A percentile compares a stretch with the other conserved stretches of the same genome.
Conservation (phyloP, 2,797 vertebrate genomes). For the Ctenosaura bakeri region DNA sequence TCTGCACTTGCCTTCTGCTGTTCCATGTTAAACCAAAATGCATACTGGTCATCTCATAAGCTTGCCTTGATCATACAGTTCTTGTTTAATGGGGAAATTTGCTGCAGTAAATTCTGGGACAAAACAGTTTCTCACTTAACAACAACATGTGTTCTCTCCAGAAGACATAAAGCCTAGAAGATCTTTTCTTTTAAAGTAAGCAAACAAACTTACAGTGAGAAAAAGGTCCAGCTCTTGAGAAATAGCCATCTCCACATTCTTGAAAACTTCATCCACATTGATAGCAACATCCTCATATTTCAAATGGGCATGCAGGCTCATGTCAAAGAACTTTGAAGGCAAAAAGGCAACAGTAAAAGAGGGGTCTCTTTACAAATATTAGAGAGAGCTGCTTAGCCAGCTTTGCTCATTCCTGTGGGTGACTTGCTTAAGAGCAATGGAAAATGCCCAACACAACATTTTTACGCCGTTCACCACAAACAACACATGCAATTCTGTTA, state of each 20-base stretch:
- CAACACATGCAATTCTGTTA: not conserved
- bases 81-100: not conserved
- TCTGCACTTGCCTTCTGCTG: too few relatives aligned
- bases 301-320: constrained; percentile 68
- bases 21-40: too few relatives aligned
- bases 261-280: constrained; percentile 76
- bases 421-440: not conserved
- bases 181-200: not conserved
- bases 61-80: too few relatives aligned
- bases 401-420: not conserved
- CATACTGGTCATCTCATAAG: too few relatives aligned
- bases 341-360: constrained; percentile 28
- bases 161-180: not conserved
- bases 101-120: not conserved
- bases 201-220: constrained; percentile 75
- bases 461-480: not conserved
- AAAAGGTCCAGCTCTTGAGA: constrained; percentile 79
- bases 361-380: not conserved
- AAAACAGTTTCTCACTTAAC: not conserved
- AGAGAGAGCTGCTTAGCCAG: not conserved
- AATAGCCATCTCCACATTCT: constrained; percentile 74
- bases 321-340: constrained; percentile 77
- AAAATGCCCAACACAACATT: not conserved
- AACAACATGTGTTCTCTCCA: not conserved
- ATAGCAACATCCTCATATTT: constrained; percentile 60